A percentile compares a stretch with the other conserved stretches of the same genome.
These are phyloP conservation scores for Calameuta filiformis DNA, from an alignment of 2,888 invertebrate species.

Conservation along the genomic window DNA sequence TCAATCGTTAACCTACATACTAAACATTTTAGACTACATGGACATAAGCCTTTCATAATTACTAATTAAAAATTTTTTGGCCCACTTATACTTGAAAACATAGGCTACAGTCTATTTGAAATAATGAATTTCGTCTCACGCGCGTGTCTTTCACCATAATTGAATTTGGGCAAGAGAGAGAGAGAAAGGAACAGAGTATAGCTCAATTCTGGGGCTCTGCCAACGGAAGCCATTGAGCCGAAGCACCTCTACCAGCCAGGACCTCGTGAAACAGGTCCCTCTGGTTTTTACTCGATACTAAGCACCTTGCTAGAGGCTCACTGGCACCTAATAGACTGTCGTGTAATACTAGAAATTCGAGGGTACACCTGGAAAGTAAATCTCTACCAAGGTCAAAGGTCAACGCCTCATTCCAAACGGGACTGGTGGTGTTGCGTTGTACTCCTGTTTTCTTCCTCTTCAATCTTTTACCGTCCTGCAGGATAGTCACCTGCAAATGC, in stretches of 20 bases:
- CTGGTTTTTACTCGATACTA: slow-evolving; percentile 65
- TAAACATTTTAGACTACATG: too few species aligned
- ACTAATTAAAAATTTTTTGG: background rate
- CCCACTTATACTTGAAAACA: background rate
- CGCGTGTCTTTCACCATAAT: background rate
- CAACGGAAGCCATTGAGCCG: slow-evolving; percentile 72
- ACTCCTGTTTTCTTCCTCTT: slow-evolving; percentile 69
- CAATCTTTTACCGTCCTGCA: slow-evolving; percentile 64
- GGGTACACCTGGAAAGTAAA: slow-evolving; percentile 68
- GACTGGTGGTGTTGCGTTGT: slow-evolving; percentile 66
- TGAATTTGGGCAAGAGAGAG: background rate
- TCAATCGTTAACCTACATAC: too few species aligned
- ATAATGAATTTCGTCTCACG: background rate
- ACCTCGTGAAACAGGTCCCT: slow-evolving; percentile 70
- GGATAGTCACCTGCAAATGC: slow-evolving; percentile 54
- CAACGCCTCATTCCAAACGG: slow-evolving; percentile 69
- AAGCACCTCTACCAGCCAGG: slow-evolving; percentile 70
- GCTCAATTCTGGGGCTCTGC: slow-evolving; percentile 60
- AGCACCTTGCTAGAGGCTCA: slow-evolving; percentile 69
- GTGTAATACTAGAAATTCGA: slow-evolving; percentile 73
- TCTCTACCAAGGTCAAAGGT: slow-evolving; percentile 69
- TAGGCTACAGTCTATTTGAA: background rate
- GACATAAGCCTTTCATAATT: too few species aligned
- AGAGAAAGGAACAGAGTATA: background rate
- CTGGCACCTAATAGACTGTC: slow-evolving; percentile 73